These are phyloP conservation scores for Pangasius mekongensis DNA, from an alignment of 2,797 vertebrate species.

Conservation along the genomic window DNA sequence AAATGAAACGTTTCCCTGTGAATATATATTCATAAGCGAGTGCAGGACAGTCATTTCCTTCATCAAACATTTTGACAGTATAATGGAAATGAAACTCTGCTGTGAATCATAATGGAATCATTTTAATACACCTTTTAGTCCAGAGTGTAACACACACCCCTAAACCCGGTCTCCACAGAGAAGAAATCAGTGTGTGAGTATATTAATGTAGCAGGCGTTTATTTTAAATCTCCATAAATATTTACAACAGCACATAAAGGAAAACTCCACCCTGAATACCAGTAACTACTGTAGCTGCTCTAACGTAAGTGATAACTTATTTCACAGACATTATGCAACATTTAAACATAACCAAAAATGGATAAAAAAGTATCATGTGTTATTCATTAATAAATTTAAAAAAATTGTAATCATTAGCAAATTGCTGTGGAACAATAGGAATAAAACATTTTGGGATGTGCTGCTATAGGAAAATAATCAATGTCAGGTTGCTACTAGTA, in stretches of 20 bases:
- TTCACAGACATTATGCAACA: background rate
- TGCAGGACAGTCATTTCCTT: conserved; percentile 42
- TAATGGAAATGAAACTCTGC: conserved; percentile 66
- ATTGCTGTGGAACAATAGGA: background rate
- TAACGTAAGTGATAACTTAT: background rate
- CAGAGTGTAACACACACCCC: background rate
- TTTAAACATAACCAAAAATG: background rate
- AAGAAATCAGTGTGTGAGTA: no score
- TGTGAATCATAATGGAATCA: conserved; percentile 56
- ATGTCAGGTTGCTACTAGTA: background rate
- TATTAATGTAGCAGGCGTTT: background rate
- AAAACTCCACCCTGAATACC: no score
- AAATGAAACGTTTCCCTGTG: conserved; percentile 49
- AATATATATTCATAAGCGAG: conserved; percentile 47
- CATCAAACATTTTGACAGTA: conserved; percentile 62
- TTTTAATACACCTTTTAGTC: background rate
- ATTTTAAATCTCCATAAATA: background rate
- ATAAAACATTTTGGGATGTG: background rate
- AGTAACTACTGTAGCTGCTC: background rate
- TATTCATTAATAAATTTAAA: background rate
- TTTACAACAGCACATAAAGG: background rate
- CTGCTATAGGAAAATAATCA: background rate
- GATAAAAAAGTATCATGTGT: background rate
- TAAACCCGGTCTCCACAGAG: background rate
- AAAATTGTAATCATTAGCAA: background rate